Conservation (phyloP, 2,888 invertebrate species). For the Sepioteuthis lessoniana region DNA sequence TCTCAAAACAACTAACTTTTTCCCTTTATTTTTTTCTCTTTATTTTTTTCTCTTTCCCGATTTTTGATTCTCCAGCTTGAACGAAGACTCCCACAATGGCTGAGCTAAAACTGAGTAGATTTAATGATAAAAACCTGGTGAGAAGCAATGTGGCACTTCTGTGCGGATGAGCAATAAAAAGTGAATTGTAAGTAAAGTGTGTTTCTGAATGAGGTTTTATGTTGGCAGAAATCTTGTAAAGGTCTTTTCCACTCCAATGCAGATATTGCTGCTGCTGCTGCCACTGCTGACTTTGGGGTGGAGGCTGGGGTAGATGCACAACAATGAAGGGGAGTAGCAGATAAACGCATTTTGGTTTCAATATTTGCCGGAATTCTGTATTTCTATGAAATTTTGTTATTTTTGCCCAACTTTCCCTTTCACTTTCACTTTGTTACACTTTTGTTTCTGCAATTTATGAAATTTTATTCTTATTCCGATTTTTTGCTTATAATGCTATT, state of each 20-base stretch:
- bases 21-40: no score
- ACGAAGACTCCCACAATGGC: no score
- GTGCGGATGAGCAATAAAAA: not conserved
- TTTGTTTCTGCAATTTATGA: not conserved
- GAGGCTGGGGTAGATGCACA: not conserved
- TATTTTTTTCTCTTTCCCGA: not conserved
- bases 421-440: no score
- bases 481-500: no score
- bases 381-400: not conserved
- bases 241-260: not conserved
- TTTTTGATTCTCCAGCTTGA: not conserved
- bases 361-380: not conserved
- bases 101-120: not conserved
- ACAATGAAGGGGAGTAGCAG: not conserved
- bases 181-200: slow-evolving; percentile 33
- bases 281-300: not conserved
- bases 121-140: not conserved
- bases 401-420: no score
- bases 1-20: not conserved
- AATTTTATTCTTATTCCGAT: not conserved
- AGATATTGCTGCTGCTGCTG: not conserved
- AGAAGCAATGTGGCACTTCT: slow-evolving; percentile 33
- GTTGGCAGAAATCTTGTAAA: not conserved
- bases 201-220: not conserved
- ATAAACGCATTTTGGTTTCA: not conserved